These are phyloP conservation scores for Cecropterus lyciades DNA, from an alignment of 1,140 invertebrate species.

Conservation along the genomic window DNA sequence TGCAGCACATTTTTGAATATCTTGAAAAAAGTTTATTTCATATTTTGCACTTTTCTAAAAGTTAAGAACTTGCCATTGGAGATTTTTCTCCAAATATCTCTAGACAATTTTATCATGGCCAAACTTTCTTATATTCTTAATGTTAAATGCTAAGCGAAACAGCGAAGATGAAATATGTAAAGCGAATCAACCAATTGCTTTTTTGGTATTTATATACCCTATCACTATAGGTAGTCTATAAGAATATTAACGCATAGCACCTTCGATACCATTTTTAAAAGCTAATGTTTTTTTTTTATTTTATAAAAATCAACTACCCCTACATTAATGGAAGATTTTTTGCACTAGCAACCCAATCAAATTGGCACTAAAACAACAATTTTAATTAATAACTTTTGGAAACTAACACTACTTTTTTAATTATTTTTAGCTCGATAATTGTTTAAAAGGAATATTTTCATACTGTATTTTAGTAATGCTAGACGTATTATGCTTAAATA, in stretches of 20 bases:
- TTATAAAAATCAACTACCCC: conserved; percentile 18
- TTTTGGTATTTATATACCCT: neutral
- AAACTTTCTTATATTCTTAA: neutral
- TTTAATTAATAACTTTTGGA: too few species aligned
- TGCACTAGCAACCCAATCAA: neutral
- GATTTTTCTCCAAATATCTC: neutral
- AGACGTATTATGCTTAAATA: neutral
- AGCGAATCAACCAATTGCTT: conserved; percentile 1
- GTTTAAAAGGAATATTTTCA: too few species aligned
- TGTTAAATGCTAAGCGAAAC: neutral
- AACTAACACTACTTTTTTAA: too few species aligned
- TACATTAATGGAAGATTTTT: conserved; percentile 18
- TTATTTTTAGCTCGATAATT: too few species aligned
- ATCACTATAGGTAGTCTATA: neutral
- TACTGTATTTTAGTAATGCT: too few species aligned
- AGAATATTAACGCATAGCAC: conserved; percentile 20
- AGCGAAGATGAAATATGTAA: neutral
- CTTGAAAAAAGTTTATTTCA: neutral
- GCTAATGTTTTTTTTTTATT: conserved; percentile 7
- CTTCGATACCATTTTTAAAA: conserved; percentile 6
- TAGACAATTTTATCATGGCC: conserved; percentile 2
- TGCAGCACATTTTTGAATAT: too few species aligned
- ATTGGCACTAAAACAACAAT: conserved; percentile 15
- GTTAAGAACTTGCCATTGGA: too few species aligned
- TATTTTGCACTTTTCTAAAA: too few species aligned